phyloP scores from a whole-genome alignment of 92 coral and sea anemone genomes.

The Nematostella vectensis region DNA sequence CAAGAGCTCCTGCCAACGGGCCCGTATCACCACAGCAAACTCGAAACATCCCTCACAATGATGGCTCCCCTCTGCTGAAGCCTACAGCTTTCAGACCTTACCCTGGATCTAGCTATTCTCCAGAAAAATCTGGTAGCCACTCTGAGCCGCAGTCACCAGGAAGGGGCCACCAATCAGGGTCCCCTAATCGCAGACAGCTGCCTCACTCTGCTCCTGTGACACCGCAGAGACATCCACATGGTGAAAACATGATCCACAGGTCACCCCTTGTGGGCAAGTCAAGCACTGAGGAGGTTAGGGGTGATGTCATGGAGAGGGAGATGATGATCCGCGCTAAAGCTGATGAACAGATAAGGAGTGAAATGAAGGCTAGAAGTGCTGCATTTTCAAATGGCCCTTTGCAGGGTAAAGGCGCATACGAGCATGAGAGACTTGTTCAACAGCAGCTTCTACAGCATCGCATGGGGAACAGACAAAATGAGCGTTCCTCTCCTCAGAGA shows the following conservation, averaged over 20 bases:
- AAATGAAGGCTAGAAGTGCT: neutral
- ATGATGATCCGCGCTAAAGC: neutral
- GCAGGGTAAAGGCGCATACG: neutral
- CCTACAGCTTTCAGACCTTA: conserved; percentile 79
- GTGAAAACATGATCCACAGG: conserved; percentile 25
- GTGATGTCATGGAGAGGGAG: neutral
- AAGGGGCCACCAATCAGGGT: conserved; percentile 18
- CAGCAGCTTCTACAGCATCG: neutral
- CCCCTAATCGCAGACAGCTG: conserved; percentile 16
- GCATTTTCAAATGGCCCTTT: neutral
- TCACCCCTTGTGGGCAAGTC: neutral
- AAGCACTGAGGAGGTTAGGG: neutral
- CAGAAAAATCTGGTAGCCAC: conserved; percentile 49
- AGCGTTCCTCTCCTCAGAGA: neutral
- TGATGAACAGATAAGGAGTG: neutral
- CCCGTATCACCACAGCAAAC: neutral
- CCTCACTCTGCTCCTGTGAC: conserved; percentile 76
- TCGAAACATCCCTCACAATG: neutral
- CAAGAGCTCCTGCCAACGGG: neutral
- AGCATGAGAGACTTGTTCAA: neutral
- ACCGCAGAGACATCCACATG: conserved; percentile 65
- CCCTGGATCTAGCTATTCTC: conserved; percentile 45
- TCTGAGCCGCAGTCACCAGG: conserved; percentile 75
- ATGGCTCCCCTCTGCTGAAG: conserved; percentile 31
- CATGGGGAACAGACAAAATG: neutral